Evolutionary conservation across 2,797 vertebrate genomes (phyloP).

Genomic region (Tragelaphus eurycerus): DNA sequence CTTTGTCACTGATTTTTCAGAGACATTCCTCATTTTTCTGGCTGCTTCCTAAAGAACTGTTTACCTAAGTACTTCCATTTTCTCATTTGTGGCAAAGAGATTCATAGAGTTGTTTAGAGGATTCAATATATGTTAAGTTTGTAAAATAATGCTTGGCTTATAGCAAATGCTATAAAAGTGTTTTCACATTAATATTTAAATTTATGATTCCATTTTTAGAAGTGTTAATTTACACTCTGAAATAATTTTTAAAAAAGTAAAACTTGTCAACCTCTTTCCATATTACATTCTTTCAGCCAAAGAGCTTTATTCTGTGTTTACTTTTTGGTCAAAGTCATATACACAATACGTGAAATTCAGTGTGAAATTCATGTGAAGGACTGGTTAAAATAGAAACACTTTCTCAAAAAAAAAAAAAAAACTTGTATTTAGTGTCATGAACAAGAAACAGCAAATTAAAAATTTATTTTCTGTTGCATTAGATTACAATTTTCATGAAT

Average conservation of each 20-base stretch:
- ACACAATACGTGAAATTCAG: neutral
- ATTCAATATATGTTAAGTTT: neutral
- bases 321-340: neutral
- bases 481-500: neutral
- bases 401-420: neutral
- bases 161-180: neutral
- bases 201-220: neutral
- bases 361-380: neutral
- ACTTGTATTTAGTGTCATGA: neutral
- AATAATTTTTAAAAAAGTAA: neutral
- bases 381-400: neutral
- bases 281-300: neutral
- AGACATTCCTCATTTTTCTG: neutral
- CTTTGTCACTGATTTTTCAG: neutral
- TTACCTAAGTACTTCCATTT: neutral
- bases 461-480: slow-evolving; percentile 1
- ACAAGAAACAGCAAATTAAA: neutral
- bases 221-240: neutral
- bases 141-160: neutral
- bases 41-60: neutral
- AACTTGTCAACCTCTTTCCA: neutral
- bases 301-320: neutral
- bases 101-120: neutral
- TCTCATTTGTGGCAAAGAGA: neutral
- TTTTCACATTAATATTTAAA: slow-evolving; percentile 22